Evolutionary conservation across 2,888 invertebrate species (phyloP).

Genomic region (Ceraclea dissimilis): DNA sequence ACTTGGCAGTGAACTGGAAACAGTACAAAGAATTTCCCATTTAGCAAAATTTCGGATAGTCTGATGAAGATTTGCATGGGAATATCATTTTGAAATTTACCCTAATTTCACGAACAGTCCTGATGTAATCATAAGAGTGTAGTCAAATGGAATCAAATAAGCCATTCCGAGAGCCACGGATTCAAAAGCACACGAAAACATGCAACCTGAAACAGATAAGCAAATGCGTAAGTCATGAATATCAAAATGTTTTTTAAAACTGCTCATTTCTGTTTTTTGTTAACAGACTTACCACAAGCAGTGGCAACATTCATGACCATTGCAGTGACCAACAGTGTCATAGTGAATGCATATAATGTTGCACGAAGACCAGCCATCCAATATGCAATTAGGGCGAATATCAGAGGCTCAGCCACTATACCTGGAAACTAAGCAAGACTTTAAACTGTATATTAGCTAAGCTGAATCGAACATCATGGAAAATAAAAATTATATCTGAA

Average conservation of each 20-base stretch:
- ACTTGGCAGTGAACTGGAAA: conserved; percentile 58
- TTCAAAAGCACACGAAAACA: conserved; percentile 79
- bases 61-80: too few relatives aligned
- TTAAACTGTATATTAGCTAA: too few relatives aligned
- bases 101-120: conserved; percentile 77
- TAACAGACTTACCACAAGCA: conserved; percentile 60
- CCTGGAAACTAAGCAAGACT: conserved; percentile 63
- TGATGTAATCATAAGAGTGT: conserved; percentile 78
- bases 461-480: too few relatives aligned
- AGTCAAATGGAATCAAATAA: conserved; percentile 80
- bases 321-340: conserved; percentile 62
- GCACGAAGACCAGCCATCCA: conserved; percentile 76
- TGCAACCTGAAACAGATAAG: conserved; percentile 51
- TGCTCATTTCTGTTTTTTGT: too few relatives aligned
- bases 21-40: conserved; percentile 11
- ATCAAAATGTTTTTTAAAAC: too few relatives aligned
- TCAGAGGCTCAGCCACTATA: conserved; percentile 70
- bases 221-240: too few relatives aligned
- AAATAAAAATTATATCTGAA: conserved; percentile 10
- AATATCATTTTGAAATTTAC: conserved; percentile 37
- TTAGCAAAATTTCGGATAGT: too few relatives aligned
- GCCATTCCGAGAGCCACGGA: conserved; percentile 74
- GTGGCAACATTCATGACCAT: conserved; percentile 81
- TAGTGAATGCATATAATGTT: conserved; percentile 59
- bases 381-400: conserved; percentile 78